A percentile compares a stretch with the other conserved stretches of the same genome.
Conservation (phyloP, 2,113 vertebrate species). For the Oncorhynchus keta region DNA sequence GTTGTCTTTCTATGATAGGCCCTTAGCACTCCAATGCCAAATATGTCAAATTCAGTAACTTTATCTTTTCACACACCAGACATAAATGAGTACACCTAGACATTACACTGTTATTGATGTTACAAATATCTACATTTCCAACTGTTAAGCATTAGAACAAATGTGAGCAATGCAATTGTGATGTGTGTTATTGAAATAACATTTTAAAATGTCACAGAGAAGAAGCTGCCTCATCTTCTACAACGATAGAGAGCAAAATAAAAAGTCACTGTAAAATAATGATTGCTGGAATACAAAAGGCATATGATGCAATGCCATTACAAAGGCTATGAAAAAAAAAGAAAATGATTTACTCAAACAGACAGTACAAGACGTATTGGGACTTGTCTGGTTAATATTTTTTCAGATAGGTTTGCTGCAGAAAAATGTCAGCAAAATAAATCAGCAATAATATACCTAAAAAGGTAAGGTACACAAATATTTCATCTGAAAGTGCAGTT, state of each 20-base stretch:
- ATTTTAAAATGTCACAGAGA: conserved; percentile 14
- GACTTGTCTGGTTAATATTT: not conserved
- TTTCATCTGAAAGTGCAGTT: conserved; percentile 44
- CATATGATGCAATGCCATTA: not conserved
- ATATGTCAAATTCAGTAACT: not conserved
- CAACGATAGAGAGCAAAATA: conserved; percentile 13
- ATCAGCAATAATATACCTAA: not conserved
- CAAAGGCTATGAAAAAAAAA: not conserved
- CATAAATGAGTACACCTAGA: conserved; percentile 28
- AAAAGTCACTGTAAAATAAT: conserved; percentile 27
- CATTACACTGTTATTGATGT: conserved; percentile 20
- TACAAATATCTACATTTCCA: conserved; percentile 35
- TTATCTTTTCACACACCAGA: conserved; percentile 4
- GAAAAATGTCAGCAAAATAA: not conserved
- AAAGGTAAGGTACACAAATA: conserved; percentile 1
- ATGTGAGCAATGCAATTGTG: conserved; percentile 23
- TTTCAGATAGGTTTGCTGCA: not conserved
- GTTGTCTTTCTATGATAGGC: not conserved
- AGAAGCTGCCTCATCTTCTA: conserved; percentile 33
- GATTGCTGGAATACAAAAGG: not conserved
- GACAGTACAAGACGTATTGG: not conserved
- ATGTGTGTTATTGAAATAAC: conserved; percentile 10
- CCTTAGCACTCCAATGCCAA: not conserved
- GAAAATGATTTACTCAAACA: not conserved
- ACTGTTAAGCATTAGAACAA: conserved; percentile 32